These are phyloP conservation scores for Zygogramma bicolorata DNA, from an alignment of 2,888 invertebrate genomes.

Conservation along the genomic window DNA sequence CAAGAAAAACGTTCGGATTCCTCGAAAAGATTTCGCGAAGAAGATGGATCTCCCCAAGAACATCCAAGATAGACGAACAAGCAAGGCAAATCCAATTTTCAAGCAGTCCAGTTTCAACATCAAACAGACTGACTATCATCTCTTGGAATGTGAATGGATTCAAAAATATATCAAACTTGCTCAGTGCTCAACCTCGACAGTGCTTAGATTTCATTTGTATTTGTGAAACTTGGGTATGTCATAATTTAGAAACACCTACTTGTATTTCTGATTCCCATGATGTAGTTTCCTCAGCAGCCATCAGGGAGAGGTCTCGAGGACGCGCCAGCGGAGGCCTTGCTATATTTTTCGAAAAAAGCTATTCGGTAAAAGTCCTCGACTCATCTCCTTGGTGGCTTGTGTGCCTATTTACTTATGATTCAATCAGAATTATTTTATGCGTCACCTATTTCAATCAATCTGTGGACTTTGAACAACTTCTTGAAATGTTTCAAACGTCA, in stretches of 20 bases:
- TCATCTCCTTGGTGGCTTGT: not conserved
- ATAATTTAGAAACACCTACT: not conserved
- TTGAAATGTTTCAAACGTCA: not conserved
- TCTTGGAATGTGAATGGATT: no score
- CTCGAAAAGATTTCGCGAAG: no score
- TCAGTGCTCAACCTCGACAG: not conserved
- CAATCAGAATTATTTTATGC: not conserved
- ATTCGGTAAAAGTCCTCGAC: not conserved
- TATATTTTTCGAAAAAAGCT: not conserved
- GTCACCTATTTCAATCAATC: not conserved
- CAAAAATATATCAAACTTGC: no score
- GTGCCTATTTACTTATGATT: not conserved
- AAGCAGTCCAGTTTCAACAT: no score
- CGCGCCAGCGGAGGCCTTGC: not conserved
- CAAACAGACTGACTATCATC: no score
- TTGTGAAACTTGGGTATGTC: not conserved
- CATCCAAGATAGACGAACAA: no score
- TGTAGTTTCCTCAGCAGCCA: not conserved
- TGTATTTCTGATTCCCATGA: no score
- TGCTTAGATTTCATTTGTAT: not conserved
- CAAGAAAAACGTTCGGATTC: no score
- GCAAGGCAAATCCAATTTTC: no score
- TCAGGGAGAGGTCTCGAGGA: no score
- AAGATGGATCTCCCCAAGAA: no score
- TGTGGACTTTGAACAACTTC: not conserved